phyloP scores from a whole-genome alignment of 2,113 vertebrate genomes.

The Sturnira hondurensis region DNA sequence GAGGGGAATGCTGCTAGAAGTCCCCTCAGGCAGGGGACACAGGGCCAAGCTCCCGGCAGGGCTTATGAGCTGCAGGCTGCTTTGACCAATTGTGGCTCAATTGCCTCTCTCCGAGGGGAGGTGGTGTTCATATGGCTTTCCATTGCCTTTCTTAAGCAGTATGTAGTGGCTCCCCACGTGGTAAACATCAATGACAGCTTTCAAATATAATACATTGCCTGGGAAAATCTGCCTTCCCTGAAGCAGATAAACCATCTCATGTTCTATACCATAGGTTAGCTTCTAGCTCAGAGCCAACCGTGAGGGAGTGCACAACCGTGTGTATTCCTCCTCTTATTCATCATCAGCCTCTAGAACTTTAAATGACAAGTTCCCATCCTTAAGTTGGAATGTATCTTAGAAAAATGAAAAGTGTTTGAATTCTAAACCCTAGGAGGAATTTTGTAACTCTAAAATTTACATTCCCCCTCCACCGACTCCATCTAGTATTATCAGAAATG shows the following conservation, averaged over 20 bases:
- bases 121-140: background rate
- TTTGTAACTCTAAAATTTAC: background rate
- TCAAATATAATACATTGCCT: background rate
- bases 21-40: background rate
- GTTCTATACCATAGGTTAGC: background rate
- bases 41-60: background rate
- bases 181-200: background rate
- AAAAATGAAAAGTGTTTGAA: background rate
- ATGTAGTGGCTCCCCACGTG: background rate
- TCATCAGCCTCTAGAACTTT: background rate
- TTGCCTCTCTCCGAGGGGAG: background rate
- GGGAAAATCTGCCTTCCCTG: background rate
- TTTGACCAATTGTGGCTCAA: background rate
- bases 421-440: background rate
- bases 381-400: background rate
- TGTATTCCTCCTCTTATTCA: background rate
- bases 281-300: background rate
- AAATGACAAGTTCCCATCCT: background rate
- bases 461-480: background rate
- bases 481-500: background rate
- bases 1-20: background rate
- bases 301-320: background rate
- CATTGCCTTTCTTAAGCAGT: background rate
- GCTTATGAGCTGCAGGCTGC: background rate
- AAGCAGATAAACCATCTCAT: background rate